Percentiles rank a stretch among this genome's conserved stretches.
These are phyloP conservation scores for Cuniculus paca DNA, from an alignment of 2,797 vertebrate genomes.

Conservation along the genomic window DNA sequence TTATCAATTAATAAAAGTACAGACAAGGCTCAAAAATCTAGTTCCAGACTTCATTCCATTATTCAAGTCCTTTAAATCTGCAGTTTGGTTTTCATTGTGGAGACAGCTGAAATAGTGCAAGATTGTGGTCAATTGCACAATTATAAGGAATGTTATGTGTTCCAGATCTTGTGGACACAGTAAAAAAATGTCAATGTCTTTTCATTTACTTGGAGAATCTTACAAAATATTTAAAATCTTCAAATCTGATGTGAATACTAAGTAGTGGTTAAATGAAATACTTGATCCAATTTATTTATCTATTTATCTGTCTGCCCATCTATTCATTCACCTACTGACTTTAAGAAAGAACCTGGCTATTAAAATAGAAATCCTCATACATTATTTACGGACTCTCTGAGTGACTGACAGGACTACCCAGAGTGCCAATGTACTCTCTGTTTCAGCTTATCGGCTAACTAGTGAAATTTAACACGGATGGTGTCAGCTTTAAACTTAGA, in stretches of 20 bases:
- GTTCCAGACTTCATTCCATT: background rate
- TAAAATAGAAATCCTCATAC: conserved; percentile 41
- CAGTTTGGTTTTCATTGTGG: conserved; percentile 67
- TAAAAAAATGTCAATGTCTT: conserved; percentile 19
- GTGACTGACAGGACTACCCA: conserved; percentile 87
- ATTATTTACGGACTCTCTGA: conserved; percentile 75
- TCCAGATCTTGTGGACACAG: conserved; percentile 14
- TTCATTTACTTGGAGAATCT: conserved; percentile 41
- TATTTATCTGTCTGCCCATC: background rate
- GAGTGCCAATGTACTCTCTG: conserved; percentile 77
- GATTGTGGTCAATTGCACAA: conserved; percentile 33
- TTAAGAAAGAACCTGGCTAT: conserved; percentile 24
- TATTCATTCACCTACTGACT: conserved; percentile 60
- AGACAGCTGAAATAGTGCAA: conserved; percentile 22
- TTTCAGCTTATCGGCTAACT: conserved; percentile 88
- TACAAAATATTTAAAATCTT: conserved; percentile 46
- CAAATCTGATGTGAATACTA: background rate
- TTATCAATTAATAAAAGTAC: background rate
- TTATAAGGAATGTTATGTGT: conserved; percentile 17
- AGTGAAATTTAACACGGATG: conserved; percentile 87
- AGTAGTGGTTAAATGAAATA: background rate
- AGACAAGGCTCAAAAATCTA: conserved; percentile 27
- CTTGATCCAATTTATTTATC: background rate
- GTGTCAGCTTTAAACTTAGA: conserved; percentile 87
- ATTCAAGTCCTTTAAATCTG: background rate